A percentile compares a stretch with the other conserved stretches of the same genome.
These are phyloP conservation scores for Typhlichthys eigenmanni DNA, from an alignment of 2,797 vertebrate species.

Conservation along the genomic window DNA sequence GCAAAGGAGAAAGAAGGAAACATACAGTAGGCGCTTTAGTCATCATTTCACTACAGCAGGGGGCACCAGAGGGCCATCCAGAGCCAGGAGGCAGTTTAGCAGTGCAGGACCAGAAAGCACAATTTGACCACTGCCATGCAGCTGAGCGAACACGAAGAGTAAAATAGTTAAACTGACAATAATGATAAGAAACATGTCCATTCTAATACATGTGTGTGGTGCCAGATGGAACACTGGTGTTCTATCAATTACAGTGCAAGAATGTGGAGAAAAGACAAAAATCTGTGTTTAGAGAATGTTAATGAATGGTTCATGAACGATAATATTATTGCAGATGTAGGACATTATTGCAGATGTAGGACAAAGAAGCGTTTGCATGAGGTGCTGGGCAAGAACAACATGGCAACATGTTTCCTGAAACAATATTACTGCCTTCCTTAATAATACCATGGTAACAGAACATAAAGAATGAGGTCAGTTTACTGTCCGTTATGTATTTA, in stretches of 20 bases:
- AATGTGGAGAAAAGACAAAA: no score
- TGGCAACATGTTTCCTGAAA: not conserved
- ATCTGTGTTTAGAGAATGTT: not conserved
- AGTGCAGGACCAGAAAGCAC: slow-evolving; percentile 56
- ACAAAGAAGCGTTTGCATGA: slow-evolving; percentile 55
- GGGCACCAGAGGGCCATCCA: slow-evolving; percentile 53
- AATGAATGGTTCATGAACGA: not conserved
- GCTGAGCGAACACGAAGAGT: slow-evolving; percentile 50
- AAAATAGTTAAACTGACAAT: no score
- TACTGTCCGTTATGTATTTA: not conserved
- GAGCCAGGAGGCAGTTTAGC: slow-evolving; percentile 41
- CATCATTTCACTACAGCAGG: slow-evolving; percentile 42
- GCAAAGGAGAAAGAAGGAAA: slow-evolving; percentile 28
- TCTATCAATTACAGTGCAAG: no score
- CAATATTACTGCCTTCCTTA: no score
- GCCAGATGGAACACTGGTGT: no score
- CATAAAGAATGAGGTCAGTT: slow-evolving; percentile 4
- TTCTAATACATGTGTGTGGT: no score
- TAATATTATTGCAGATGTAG: slow-evolving; percentile 9
- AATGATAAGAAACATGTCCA: no score
- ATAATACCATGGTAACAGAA: slow-evolving; percentile 1
- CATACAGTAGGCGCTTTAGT: slow-evolving; percentile 26
- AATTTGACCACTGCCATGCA: slow-evolving; percentile 68
- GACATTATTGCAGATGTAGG: slow-evolving; percentile 24
- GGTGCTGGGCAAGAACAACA: slow-evolving; percentile 44